Base-by-base conservation (phyloP, 2,113 vertebrate genomes). In the Callithrix jacchus region DNA sequence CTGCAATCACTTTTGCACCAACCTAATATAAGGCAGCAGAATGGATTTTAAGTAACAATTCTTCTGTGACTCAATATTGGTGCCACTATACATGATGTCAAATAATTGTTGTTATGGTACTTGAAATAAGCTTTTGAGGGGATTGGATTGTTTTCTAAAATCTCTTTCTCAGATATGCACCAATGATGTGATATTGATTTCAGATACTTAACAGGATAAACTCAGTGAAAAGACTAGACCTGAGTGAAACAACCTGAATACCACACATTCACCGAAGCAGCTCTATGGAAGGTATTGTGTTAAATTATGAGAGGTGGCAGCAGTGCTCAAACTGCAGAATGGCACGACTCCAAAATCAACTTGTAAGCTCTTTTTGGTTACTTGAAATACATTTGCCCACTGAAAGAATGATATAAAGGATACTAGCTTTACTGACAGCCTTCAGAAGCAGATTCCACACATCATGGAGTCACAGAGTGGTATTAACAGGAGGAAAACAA, bases 61-160 rank as follows among this genome's bases (percentile, higher is more conserved):
- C 8, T 87, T 54, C 52, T 52, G 18, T 90, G 37, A 64, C 17
- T 89, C 40, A 85, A 7, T 58, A 92, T 81, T 83, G 84, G 32
- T 49, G 76, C 1, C 47, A 94, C 12, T 77, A 18, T 61, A 87
- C 16, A 35, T 32, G 12, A 66, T 86, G 40, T 42, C 71, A 82
- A 95, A 79, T 95, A 87, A 92, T 77, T 79, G 17, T 77, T 95
- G 47, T 88, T 96, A 71, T 0, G 0, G n/a, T 70, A 66, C 64
- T 86, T 93, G 77, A 96, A 95, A 86, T 49, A 17, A 93, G 83
- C 13, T 52, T 96, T 87, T 35, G 45, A 93, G 79, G 54, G 11
- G 11, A 94, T 40, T 88, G 82, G 52, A 77, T 14, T 97, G 87
- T 92, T 97, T 93, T 86, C 81, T 64, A 79, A 92, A 96, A 85